Evolutionary conservation across 2,888 invertebrate genomes (phyloP), one percentile per base, ranked within the genome.

Genomic region (Barypeithes pellucidus): DNA sequence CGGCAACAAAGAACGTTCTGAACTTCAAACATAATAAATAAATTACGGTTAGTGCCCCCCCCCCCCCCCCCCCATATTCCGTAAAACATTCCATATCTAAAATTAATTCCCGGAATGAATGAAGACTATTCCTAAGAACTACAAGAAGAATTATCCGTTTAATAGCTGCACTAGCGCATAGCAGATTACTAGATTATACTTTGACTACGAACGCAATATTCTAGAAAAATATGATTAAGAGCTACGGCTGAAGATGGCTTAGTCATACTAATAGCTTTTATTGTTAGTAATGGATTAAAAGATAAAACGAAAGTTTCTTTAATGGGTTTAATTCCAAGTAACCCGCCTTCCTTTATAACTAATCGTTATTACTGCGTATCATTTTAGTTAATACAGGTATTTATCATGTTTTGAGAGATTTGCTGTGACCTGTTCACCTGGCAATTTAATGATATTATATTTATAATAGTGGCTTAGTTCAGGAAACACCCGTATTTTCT

Each of bases 221-320:
- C 16, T 57, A 57, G 2, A 57, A 57, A 57, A 57, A 33, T 29
- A 57, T 18, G 16, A 57, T 57, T 33, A 57, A 57, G 18, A 57
- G 33, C 29, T 33, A 18, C 54, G 33, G 33, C 33, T 57, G 16
- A 57, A 57, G 54, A 33, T 57, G 54, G 12, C 54, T 33, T 33
- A 33, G 54, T 33, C 54, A 12, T 5, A 33, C 54, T 57, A 57
- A 57, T 33, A 57, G 54, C 54, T 57, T 57, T 57, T 57, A 57
- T 54, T 54, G 54, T 57, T 57, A 18, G 33, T 33, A 57, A 57
- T 57, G 54, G 33, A 57, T 57, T 57, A 57, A 11, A 57, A 57
- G 54, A 57, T 33, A 57, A 33, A 57, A 18, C 54, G 54, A 57
- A 57, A 57, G 54, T 57, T 33, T 33, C 33, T 33, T 14, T 57